Base-by-base conservation (phyloP, 2,113 vertebrate species). In the Gavialis gangeticus region DNA sequence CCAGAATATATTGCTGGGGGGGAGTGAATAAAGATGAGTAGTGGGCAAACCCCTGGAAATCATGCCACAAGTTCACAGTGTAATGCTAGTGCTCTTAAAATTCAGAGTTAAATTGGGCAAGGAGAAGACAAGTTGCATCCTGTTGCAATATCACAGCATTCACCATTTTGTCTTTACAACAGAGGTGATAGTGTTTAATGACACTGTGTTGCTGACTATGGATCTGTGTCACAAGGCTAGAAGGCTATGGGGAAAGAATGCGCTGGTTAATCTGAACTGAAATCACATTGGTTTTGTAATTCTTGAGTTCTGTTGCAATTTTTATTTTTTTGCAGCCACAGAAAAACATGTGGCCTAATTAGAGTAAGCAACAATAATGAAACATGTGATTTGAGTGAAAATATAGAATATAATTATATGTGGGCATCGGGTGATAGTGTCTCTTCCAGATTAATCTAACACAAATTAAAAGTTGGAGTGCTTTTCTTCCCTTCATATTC, bases 21-120 rank as follows among this genome's bases (percentile, higher is more conserved):
- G 93, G 83, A 95, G 81, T 80, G 95, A 95, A 90, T 93, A 97
- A 94, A 95, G 93, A 95, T 67, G 95, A 93, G 82, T 78, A 85
- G 88, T 11, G 77, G 73, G 55, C 9, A 79, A 71, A 67, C 75
- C 15, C 46, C 34, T 56, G 78, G 83, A 89, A 82, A 76, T 67
- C 4, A 4, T 62, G 71, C 18, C 30, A 62, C 58, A 11, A 62
- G 46, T 63, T 58, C 71, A 80, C 60, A 85, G 56, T 54, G 83
- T 81, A 92, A 62, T 58, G 71, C 64, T 83, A 86, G 79, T 21
- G 58, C 12, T 2, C 57, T 85, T 75, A 60, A 28, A 64, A 56
- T 76, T 85, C 79, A 24, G 14, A 76, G n/a, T 89, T 15, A 59
- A 34, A 60, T 27, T 27, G 6, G 64, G 37, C 30, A 24, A 0